These are phyloP conservation scores for Tenthredo livida DNA, from an alignment of 2,888 invertebrate species.

Conservation along the genomic window DNA sequence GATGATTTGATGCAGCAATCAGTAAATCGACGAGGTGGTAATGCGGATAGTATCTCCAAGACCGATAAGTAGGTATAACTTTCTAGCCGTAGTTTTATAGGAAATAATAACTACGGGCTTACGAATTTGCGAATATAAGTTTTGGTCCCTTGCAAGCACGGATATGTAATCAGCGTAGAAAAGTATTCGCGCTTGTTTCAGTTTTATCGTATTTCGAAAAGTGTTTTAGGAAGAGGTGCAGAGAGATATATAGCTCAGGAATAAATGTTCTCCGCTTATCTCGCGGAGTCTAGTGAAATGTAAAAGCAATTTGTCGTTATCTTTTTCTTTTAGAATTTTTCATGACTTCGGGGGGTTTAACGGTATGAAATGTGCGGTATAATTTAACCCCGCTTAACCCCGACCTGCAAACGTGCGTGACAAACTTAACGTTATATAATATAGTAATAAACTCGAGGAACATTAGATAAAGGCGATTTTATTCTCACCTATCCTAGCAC, in stretches of 20 bases:
- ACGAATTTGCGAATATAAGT: background rate
- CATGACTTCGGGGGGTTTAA: background rate
- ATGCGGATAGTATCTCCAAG: background rate
- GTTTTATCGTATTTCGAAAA: background rate
- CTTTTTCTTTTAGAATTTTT: conserved; percentile 23
- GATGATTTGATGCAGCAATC: background rate
- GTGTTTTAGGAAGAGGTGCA: background rate
- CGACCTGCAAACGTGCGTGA: background rate
- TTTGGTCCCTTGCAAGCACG: background rate
- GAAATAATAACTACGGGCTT: background rate
- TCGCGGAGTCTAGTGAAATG: conserved; percentile 31
- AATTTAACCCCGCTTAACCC: conserved; percentile 42
- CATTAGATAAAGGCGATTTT: conserved; percentile 14
- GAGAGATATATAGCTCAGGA: background rate
- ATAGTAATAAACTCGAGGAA: background rate
- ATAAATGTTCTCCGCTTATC: conserved; percentile 32
- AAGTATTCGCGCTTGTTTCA: background rate
- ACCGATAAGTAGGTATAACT: background rate
- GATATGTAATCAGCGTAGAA: background rate
- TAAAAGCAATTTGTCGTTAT: background rate
- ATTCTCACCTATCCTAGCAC: background rate
- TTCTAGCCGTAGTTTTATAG: background rate
- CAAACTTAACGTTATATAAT: background rate
- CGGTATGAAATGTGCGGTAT: conserved; percentile 13
- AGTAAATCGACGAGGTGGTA: background rate